These are phyloP conservation scores for Platypus cylindrus DNA, from an alignment of 2,888 invertebrate genomes.

Conservation along the genomic window DNA sequence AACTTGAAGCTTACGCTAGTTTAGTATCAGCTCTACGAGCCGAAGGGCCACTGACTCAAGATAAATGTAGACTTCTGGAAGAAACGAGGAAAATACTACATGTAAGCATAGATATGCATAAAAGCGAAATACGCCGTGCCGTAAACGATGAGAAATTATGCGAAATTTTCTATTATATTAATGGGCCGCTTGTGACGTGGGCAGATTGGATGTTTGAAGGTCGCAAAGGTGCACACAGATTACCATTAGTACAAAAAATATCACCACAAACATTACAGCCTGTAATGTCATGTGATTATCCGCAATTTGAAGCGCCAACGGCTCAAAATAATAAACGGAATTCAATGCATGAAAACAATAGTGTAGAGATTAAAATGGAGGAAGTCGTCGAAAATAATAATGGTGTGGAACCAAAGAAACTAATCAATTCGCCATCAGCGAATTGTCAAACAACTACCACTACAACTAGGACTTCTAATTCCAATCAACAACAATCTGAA, in stretches of 20 bases:
- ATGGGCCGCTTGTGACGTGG: slow-evolving; percentile 52
- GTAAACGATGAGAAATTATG: slow-evolving; percentile 82
- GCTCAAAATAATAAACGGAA: no score
- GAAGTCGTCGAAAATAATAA: neutral
- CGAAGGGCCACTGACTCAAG: slow-evolving; percentile 75
- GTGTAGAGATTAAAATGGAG: neutral
- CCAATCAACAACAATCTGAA: neutral
- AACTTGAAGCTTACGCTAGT: slow-evolving; percentile 84
- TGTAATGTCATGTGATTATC: slow-evolving; percentile 58
- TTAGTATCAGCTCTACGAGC: slow-evolving; percentile 83
- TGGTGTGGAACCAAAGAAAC: neutral
- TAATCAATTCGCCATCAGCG: neutral
- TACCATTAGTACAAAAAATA: slow-evolving; percentile 71
- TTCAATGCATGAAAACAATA: neutral
- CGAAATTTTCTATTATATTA: slow-evolving; percentile 71
- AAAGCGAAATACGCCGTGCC: slow-evolving; percentile 82
- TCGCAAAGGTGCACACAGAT: slow-evolving; percentile 59
- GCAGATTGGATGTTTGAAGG: slow-evolving; percentile 79
- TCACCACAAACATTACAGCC: slow-evolving; percentile 76
- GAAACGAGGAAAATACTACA: slow-evolving; percentile 71
- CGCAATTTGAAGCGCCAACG: no score
- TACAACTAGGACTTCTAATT: neutral
- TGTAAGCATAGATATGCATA: slow-evolving; percentile 80
- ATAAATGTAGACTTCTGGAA: slow-evolving; percentile 71
- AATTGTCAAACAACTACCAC: neutral